Evolutionary conservation across 2,888 invertebrate genomes (phyloP).

Genomic region (Troides oblongomaculatus): DNA sequence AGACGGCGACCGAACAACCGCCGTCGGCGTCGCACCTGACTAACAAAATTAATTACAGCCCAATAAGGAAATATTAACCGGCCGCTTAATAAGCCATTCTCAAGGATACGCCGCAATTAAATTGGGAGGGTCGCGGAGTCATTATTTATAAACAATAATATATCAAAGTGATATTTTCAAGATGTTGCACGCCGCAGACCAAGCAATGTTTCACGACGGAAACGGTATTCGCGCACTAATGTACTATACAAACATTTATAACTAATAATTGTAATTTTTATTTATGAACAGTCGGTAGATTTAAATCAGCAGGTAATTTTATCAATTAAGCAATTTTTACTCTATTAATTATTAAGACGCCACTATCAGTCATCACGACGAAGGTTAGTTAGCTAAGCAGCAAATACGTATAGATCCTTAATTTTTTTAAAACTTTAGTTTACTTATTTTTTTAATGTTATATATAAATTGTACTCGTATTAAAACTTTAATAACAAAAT

Average conservation of each 20-base stretch:
- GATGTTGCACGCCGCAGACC: slow-evolving; percentile 69
- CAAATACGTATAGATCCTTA: no score
- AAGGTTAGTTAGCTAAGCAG: no score
- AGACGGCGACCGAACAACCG: slow-evolving; percentile 52
- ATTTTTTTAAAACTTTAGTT: no score
- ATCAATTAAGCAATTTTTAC: no score
- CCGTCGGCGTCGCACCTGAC: slow-evolving; percentile 72
- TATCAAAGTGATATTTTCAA: slow-evolving; percentile 78
- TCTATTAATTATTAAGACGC: no score
- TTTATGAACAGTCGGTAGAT: no score
- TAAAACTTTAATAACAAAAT: slow-evolving; percentile 5
- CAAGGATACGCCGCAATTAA: slow-evolving; percentile 77
- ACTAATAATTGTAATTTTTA: no score
- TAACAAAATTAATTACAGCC: slow-evolving; percentile 77
- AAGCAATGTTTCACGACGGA: slow-evolving; percentile 52
- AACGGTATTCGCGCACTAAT: slow-evolving; percentile 37
- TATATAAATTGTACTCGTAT: slow-evolving; percentile 10
- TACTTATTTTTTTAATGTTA: slow-evolving; percentile 37
- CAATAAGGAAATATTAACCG: slow-evolving; percentile 78
- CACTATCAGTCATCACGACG: no score
- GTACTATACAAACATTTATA: slow-evolving; percentile 28
- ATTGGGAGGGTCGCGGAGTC: slow-evolving; percentile 73
- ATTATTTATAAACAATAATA: slow-evolving; percentile 80
- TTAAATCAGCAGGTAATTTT: no score
- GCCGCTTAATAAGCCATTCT: slow-evolving; percentile 77